These are phyloP conservation scores for Geotrupes spiniger DNA, from an alignment of 2,888 invertebrate species.

Conservation along the genomic window DNA sequence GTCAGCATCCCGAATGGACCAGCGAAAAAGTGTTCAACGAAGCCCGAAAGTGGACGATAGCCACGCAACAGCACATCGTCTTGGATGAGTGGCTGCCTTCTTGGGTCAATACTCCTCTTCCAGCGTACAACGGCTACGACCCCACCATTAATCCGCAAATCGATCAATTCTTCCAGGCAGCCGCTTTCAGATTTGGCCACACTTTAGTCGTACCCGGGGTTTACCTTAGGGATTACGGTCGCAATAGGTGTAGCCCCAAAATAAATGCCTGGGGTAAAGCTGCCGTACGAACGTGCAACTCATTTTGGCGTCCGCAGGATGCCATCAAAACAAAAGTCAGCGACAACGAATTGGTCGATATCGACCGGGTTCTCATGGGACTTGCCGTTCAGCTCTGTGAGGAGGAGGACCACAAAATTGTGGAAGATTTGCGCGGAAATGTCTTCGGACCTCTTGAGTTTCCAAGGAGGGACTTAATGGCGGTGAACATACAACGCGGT, in stretches of 20 bases:
- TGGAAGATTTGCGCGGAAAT: constrained; percentile 57
- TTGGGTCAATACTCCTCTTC: constrained; percentile 42
- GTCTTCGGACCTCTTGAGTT: constrained; percentile 60
- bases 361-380: constrained; percentile 57
- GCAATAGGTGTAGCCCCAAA: constrained; percentile 43
- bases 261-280: constrained; percentile 32
- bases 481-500: constrained; percentile 57
- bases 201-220: constrained; percentile 59
- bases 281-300: constrained; percentile 54
- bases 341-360: constrained; percentile 42
- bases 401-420: constrained; percentile 56
- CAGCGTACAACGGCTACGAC: constrained; percentile 49
- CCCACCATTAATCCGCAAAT: constrained; percentile 58
- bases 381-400: constrained; percentile 56
- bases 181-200: constrained; percentile 61
- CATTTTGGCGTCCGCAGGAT: constrained; percentile 55
- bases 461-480: constrained; percentile 58
- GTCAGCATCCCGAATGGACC: constrained; percentile 45
- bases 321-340: constrained; percentile 35
- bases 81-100: constrained; percentile 54
- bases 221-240: constrained; percentile 49
- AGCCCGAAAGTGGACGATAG: constrained; percentile 58
- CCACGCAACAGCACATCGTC: constrained; percentile 54
- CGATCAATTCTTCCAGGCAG: constrained; percentile 60
- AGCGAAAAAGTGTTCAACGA: constrained; percentile 55